Percentiles rank a stretch among this genome's conserved stretches.
Evolutionary conservation across 2,113 vertebrate species (phyloP).

Genomic region (Engraulis encrasicolus): DNA sequence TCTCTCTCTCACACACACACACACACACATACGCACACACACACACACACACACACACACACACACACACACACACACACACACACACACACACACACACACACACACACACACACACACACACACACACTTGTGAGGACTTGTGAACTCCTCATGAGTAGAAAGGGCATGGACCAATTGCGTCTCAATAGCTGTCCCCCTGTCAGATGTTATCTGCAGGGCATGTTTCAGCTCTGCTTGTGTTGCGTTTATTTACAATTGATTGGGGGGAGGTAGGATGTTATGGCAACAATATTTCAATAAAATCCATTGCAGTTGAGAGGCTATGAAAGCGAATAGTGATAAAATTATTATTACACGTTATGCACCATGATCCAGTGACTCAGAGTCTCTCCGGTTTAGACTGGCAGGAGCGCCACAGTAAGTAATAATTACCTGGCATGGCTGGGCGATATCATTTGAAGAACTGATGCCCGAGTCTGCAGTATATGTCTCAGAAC

Average conservation of each 20-base stretch:
- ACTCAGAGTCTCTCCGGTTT: not conserved
- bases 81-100: not conserved
- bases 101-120: not conserved
- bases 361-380: conserved; percentile 17
- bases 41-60: conserved; percentile 1
- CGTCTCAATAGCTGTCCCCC: not conserved
- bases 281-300: conserved; percentile 4
- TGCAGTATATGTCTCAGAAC: not conserved
- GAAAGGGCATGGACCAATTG: not conserved
- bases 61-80: conserved; percentile 16
- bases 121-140: too few species aligned
- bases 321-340: not conserved
- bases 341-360: not conserved
- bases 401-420: not conserved
- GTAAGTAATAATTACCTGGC: not conserved
- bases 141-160: not conserved
- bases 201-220: not conserved
- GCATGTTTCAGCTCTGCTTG: not conserved
- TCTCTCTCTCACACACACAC: not conserved
- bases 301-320: not conserved
- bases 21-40: not conserved
- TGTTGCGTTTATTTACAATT: conserved; percentile 5
- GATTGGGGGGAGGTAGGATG: not conserved
- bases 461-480: not conserved
- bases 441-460: not conserved